A percentile compares a stretch with the other conserved stretches of the same genome.
Conservation (phyloP, 2,797 vertebrate genomes). For the Hybognathus amarus region DNA sequence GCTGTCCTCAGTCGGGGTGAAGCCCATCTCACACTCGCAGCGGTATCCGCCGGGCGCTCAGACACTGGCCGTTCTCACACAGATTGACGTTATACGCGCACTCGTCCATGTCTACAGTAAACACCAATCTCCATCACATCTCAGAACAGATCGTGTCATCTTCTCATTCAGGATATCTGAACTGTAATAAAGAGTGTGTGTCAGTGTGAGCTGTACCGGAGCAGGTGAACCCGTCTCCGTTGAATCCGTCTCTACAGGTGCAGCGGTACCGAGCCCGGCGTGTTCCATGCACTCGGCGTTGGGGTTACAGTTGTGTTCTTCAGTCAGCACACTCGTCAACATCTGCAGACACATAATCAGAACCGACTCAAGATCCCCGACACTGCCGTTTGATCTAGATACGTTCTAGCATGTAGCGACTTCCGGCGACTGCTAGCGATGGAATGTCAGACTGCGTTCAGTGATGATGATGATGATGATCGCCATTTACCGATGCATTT, state of each 20-base stretch:
- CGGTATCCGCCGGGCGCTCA: conserved; percentile 92
- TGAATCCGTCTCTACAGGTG: conserved; percentile 87
- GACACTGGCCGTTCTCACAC: conserved; percentile 93
- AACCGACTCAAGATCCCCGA: no score
- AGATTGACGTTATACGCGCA: conserved; percentile 91
- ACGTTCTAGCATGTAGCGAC: no score
- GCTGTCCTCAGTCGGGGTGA: conserved; percentile 91
- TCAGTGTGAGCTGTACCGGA: conserved; percentile 70
- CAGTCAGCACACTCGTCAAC: conserved; percentile 87
- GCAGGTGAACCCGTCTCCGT: conserved; percentile 89
- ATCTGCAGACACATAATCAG: conserved; percentile 73
- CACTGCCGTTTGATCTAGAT: no score
- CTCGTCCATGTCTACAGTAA: conserved; percentile 87
- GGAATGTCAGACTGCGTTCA: not conserved
- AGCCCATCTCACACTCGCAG: conserved; percentile 96
- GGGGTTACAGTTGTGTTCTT: conserved; percentile 87
- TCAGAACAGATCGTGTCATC: not conserved
- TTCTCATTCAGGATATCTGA: not conserved
- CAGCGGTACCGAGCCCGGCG: conserved; percentile 89
- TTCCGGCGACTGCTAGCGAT: no score
- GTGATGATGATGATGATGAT: not conserved
- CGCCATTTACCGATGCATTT: conserved; percentile 87
- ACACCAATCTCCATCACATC: not conserved
- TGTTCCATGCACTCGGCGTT: conserved; percentile 89
- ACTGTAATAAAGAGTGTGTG: not conserved